These are phyloP conservation scores for Melipona quadrifasciata DNA, from an alignment of 1,140 invertebrate species.

Conservation along the genomic window DNA sequence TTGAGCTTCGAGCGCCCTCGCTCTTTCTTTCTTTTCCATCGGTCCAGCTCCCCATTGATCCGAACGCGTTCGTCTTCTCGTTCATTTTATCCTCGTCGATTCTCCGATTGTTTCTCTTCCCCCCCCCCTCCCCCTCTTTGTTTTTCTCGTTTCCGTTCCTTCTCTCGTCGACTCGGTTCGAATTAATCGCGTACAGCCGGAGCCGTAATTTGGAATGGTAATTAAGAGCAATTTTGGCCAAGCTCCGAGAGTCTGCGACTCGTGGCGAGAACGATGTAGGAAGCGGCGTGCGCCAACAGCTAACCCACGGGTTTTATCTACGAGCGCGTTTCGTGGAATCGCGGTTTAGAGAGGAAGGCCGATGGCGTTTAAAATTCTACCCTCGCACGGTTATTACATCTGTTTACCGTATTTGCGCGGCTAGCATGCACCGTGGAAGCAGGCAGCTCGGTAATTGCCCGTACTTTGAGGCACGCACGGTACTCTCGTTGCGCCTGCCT, in stretches of 20 bases:
- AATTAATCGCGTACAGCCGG: neutral
- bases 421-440: constrained; percentile 19
- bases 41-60: constrained; percentile 34
- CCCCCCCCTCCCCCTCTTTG: no score
- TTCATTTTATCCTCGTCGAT: neutral
- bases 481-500: constrained; percentile 29
- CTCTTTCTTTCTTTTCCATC: neutral
- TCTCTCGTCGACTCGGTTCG: neutral
- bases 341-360: neutral
- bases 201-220: neutral
- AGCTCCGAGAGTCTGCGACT: neutral
- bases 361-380: constrained; percentile 26
- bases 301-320: neutral
- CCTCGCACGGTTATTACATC: constrained; percentile 36
- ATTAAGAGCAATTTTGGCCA: neutral
- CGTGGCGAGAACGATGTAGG: no score
- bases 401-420: constrained; percentile 3
- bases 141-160: neutral
- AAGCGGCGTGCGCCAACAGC: no score
- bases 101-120: neutral
- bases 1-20: neutral
- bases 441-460: constrained; percentile 41
- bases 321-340: neutral
- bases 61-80: neutral
- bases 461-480: constrained; percentile 41